phyloP scores from a whole-genome alignment of 1,140 invertebrate genomes.

The Streblospio benedicti region DNA sequence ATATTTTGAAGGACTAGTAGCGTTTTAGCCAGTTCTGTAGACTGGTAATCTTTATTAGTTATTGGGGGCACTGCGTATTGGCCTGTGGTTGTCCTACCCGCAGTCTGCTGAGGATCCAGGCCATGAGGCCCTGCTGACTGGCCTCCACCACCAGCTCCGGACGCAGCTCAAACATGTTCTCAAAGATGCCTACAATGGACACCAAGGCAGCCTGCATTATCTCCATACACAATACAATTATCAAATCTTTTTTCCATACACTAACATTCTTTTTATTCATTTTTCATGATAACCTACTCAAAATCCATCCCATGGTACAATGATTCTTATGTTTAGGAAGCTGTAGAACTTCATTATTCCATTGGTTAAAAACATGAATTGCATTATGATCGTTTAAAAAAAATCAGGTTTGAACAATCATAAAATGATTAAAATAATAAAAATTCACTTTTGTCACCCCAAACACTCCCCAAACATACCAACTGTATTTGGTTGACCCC shows the following conservation, averaged over 20 bases:
- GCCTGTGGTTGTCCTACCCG: too few species aligned
- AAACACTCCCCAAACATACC: too few species aligned
- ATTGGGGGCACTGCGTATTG: too few species aligned
- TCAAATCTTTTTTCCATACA: constrained; percentile 5
- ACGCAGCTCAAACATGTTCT: constrained; percentile 65
- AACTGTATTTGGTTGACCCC: too few species aligned
- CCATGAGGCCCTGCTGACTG: constrained; percentile 72
- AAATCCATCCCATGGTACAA: not conserved
- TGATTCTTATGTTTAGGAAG: not conserved
- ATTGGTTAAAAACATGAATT: not conserved
- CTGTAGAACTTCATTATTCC: not conserved
- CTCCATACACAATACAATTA: constrained; percentile 8
- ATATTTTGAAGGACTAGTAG: too few species aligned
- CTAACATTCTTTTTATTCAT: not conserved
- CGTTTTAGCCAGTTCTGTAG: too few species aligned
- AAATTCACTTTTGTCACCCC: too few species aligned
- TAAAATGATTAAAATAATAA: too few species aligned
- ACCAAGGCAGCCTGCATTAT: constrained; percentile 15
- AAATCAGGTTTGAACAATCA: too few species aligned
- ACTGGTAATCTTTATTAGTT: too few species aligned
- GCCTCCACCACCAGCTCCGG: constrained; percentile 74
- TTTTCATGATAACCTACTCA: not conserved
- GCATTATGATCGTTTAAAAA: too few species aligned
- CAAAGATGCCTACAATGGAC: constrained; percentile 44
- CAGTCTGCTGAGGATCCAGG: constrained; percentile 81